Evolutionary conservation across 2,888 invertebrate species (phyloP).

Genomic region (Aleiodes testaceus): DNA sequence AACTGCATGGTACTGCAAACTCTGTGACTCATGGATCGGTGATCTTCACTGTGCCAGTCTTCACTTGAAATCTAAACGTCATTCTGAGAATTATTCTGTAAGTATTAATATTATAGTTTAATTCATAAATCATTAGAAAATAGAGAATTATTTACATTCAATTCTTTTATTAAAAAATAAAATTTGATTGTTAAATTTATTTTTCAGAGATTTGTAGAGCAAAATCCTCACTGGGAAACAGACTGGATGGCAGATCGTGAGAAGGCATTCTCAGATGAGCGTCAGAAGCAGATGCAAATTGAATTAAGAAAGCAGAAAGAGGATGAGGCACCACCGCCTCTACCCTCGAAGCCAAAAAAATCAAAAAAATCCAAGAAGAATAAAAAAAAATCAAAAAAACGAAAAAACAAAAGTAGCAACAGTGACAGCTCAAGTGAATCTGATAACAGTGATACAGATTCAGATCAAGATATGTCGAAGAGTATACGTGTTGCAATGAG

Average conservation of each 20-base stretch:
- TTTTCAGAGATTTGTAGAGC: conserved; percentile 84
- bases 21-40: conserved; percentile 91
- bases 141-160: too few relatives aligned
- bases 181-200: conserved; percentile 4
- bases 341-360: conserved; percentile 74
- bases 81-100: conserved; percentile 87
- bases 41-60: conserved; percentile 91
- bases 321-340: conserved; percentile 74
- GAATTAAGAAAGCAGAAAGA: conserved; percentile 76
- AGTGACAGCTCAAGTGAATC: conserved; percentile 70
- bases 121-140: too few relatives aligned
- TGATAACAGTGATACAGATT: conserved; percentile 72
- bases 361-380: conserved; percentile 78
- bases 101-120: conserved; percentile 66
- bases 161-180: neutral
- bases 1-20: conserved; percentile 91
- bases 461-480: conserved; percentile 75
- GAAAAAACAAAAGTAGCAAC: conserved; percentile 72
- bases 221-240: conserved; percentile 91
- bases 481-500: conserved; percentile 81
- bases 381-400: conserved; percentile 75
- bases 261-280: conserved; percentile 75
- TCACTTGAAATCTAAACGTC: conserved; percentile 86
- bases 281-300: conserved; percentile 70
- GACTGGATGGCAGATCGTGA: conserved; percentile 90